These are phyloP conservation scores for Cosmopolites sordidus DNA, from an alignment of 2,888 invertebrate genomes.

Conservation along the genomic window DNA sequence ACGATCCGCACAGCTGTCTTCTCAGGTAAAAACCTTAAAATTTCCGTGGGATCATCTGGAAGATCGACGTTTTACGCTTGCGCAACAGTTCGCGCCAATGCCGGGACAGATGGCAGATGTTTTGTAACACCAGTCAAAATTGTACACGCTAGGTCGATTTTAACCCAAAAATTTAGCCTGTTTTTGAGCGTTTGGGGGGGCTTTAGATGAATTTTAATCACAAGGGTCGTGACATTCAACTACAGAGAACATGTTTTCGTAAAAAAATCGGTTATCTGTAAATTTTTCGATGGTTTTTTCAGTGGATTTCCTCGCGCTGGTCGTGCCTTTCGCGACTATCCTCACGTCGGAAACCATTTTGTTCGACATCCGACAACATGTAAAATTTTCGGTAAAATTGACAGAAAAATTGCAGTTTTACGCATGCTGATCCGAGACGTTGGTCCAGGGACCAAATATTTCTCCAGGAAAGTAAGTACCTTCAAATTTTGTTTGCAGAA, in stretches of 20 bases:
- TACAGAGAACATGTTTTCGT: slow-evolving; percentile 31
- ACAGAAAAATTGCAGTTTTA: slow-evolving; percentile 28
- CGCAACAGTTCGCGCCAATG: slow-evolving; percentile 47
- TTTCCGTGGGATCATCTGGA: slow-evolving; percentile 21
- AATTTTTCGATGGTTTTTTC: slow-evolving; percentile 36
- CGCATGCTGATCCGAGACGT: slow-evolving; percentile 27
- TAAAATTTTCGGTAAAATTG: slow-evolving; percentile 32
- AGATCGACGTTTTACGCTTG: slow-evolving; percentile 29
- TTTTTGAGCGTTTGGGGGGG: slow-evolving; percentile 33
- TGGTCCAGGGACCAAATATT: slow-evolving; percentile 27
- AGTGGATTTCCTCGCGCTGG: slow-evolving; percentile 37
- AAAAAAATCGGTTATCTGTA: slow-evolving; percentile 34
- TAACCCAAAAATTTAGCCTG: slow-evolving; percentile 34
- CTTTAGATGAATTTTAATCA: slow-evolving; percentile 24
- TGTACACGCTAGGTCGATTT: slow-evolving; percentile 40
- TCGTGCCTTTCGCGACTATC: slow-evolving; percentile 30
- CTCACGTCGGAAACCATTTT: slow-evolving; percentile 47
- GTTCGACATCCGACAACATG: slow-evolving; percentile 45
- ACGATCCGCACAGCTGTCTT: slow-evolving; percentile 21
- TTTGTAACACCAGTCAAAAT: slow-evolving; percentile 45
- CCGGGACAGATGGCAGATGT: slow-evolving; percentile 52
- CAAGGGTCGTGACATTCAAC: slow-evolving; percentile 28
- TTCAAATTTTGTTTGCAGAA: slow-evolving; percentile 10
- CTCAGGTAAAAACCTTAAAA: slow-evolving; percentile 18
- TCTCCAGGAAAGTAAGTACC: slow-evolving; percentile 32